A percentile compares a stretch with the other conserved stretches of the same genome.
Conservation (phyloP, 1,140 invertebrate genomes). For the Batillaria attramentaria region DNA sequence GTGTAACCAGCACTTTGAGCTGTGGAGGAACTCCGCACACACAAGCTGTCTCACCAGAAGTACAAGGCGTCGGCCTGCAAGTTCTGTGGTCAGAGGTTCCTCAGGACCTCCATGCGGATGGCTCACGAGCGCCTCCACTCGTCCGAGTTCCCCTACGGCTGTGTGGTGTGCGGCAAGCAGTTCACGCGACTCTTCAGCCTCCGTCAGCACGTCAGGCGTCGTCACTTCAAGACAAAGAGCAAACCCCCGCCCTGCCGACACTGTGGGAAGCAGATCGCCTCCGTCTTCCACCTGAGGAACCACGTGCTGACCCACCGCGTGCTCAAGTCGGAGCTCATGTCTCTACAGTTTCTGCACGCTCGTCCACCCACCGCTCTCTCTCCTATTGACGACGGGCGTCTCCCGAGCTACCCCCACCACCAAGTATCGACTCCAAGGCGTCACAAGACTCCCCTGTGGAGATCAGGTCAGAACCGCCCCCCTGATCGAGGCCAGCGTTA, state of each 20-base stretch:
- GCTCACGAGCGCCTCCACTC: slow-evolving; percentile 58
- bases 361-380: not conserved
- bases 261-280: slow-evolving; percentile 53
- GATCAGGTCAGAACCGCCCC: slow-evolving; percentile 11
- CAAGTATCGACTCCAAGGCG: slow-evolving; percentile 17
- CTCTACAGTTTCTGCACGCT: slow-evolving; percentile 49
- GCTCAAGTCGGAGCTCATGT: slow-evolving; percentile 52
- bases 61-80: slow-evolving; percentile 60
- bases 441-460: slow-evolving; percentile 20
- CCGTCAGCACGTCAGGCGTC: slow-evolving; percentile 73
- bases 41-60: slow-evolving; percentile 60
- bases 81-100: slow-evolving; percentile 60
- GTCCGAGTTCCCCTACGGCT: slow-evolving; percentile 73
- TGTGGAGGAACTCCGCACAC: slow-evolving; percentile 50
- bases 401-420: not conserved
- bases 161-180: slow-evolving; percentile 75
- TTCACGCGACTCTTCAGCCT: slow-evolving; percentile 75
- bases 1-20: slow-evolving; percentile 54
- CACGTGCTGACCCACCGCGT: slow-evolving; percentile 60
- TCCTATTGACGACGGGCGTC: not conserved
- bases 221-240: slow-evolving; percentile 64
- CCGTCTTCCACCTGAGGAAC: slow-evolving; percentile 51
- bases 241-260: slow-evolving; percentile 59
- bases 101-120: slow-evolving; percentile 53
- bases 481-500: slow-evolving; percentile 7